Base-by-base conservation (phyloP, 2,888 invertebrate species). In the Drosophila diplacantha region DNA sequence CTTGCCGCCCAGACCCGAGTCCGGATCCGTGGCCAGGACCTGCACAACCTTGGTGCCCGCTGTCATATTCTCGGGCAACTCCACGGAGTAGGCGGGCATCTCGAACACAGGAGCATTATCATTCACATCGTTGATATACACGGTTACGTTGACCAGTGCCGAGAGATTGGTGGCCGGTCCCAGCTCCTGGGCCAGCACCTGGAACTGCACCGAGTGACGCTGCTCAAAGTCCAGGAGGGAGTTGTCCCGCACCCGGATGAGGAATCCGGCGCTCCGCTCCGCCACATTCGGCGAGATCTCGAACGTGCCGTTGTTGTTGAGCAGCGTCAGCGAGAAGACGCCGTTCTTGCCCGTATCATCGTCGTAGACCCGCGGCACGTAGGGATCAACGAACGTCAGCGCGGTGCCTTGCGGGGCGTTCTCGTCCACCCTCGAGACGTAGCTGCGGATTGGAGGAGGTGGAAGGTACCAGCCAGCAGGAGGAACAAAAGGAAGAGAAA, bases 71-170 rank as follows among this genome's bases (percentile, higher is more conserved):
- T 98, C 98, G 0, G 93, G 92, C 24, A 97, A 88, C 53, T 93
- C 92, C 0, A 92, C 93, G 31, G 91, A 90, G 86, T 97, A 98
- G 2, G 91, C 90, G 37, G 92, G 88, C 73, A 93, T 91, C 14
- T 92, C 89, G 85, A 97, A 97, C 63, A 92, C 89, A 2, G 97
- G 97, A 29, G 93, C 90, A 87, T 96, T 96, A 86, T 98, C 97
- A 84, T 98, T 97, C 9, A 93, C 90, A 84, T 98, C 97, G 69
- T 93, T 92, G 26, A 98, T 89, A 80, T 94, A 93, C 12, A 96
- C 94, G 2, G 93, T 93, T 0, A 96, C 93, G 68, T 93, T 93
- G 8, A 94, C 94, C 50, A 91, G 91, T 5, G 92, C 91, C 52
- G 95, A 93, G 49, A 94, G 89, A 86, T 94, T 94, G 46, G 93